Percentiles rank a stretch among this genome's conserved stretches.
phyloP scores from a whole-genome alignment of 2,797 vertebrate species.

The Acestrorhynchus altus region DNA sequence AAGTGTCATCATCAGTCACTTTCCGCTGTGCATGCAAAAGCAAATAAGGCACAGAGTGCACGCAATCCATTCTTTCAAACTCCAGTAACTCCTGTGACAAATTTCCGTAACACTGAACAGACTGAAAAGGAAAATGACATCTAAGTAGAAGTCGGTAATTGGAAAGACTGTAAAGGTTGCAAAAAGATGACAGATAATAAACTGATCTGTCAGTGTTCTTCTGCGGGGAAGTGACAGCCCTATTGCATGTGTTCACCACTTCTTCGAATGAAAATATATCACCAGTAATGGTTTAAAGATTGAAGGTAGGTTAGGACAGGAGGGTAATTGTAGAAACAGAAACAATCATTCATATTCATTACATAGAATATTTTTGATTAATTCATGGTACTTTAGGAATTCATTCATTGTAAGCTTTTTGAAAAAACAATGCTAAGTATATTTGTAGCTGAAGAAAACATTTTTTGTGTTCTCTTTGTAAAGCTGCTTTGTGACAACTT shows the following conservation, averaged over 20 bases:
- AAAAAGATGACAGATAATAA: conserved; percentile 32
- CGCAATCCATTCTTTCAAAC: conserved; percentile 1
- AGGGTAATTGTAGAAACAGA: not conserved
- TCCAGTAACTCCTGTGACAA: conserved; percentile 5
- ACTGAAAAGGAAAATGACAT: not conserved
- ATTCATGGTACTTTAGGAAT: not conserved
- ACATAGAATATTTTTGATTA: not conserved
- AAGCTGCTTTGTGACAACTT: too few relatives aligned
- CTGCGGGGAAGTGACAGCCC: conserved; percentile 1
- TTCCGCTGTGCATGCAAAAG: not conserved
- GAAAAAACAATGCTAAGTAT: not conserved
- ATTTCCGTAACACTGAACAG: not conserved
- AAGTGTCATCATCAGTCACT: conserved; percentile 7
- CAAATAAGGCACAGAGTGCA: conserved; percentile 1
- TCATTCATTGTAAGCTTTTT: not conserved
- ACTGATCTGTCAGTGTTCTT: conserved; percentile 3
- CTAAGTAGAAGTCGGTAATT: conserved; percentile 6
- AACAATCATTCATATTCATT: not conserved
- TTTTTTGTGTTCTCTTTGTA: too few relatives aligned
- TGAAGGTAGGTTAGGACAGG: too few relatives aligned
- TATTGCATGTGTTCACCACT: not conserved
- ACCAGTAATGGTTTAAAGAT: not conserved
- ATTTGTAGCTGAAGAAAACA: too few relatives aligned
- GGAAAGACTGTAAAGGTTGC: conserved; percentile 6
- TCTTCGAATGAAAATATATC: not conserved